phyloP scores from a whole-genome alignment of 2,113 vertebrate genomes.

The Acanthochromis polyacanthus region DNA sequence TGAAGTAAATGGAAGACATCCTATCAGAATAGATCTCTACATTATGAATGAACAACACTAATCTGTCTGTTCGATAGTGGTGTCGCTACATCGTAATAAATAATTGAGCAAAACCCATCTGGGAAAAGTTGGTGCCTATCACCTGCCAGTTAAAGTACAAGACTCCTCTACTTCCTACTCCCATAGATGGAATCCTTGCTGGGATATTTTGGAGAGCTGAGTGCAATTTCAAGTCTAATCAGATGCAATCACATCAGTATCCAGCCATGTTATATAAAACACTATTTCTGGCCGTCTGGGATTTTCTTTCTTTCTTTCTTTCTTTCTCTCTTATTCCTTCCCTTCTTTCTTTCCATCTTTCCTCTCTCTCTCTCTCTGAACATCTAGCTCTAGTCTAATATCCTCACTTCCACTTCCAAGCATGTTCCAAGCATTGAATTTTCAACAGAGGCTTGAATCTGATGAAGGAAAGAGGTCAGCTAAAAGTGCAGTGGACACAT shows the following conservation, averaged over 20 bases:
- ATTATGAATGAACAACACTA: neutral
- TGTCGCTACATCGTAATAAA: neutral
- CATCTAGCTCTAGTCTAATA: neutral
- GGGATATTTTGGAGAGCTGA: slow-evolving; percentile 51
- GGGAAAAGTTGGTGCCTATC: neutral
- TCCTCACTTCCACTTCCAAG: slow-evolving; percentile 15
- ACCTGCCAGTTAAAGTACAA: no score
- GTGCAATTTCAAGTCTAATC: slow-evolving; percentile 68
- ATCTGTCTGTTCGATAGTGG: neutral
- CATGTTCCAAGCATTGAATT: neutral
- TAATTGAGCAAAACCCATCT: neutral
- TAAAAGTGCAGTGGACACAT: neutral
- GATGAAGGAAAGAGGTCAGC: neutral
- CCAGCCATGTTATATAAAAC: slow-evolving; percentile 67
- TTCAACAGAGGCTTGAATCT: neutral
- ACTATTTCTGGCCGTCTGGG: slow-evolving; percentile 58
- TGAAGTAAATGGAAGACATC: no score
- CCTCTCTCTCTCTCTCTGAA: slow-evolving; percentile 3
- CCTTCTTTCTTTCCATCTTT: neutral
- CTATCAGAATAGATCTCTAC: no score
- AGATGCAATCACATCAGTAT: slow-evolving; percentile 74
- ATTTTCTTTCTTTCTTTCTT: neutral
- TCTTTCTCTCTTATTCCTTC: neutral
- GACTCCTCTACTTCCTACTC: neutral
- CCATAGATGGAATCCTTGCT: slow-evolving; percentile 1